Evolutionary conservation across 2,797 vertebrate genomes (phyloP).

Genomic region (Sternarchorhynchus goeldii): DNA sequence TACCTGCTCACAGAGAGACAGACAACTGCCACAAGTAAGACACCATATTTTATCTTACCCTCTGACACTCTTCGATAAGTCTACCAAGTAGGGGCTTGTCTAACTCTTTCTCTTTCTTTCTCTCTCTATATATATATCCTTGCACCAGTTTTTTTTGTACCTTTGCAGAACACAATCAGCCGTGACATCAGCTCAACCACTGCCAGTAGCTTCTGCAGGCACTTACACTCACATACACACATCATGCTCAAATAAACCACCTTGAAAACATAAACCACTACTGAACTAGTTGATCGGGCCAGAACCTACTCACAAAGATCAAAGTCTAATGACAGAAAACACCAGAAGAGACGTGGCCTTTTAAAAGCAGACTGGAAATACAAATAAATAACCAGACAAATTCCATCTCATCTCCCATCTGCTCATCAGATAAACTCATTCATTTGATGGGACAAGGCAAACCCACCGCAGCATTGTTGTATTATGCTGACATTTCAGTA

Average conservation of each 20-base stretch:
- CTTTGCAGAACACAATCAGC: slow-evolving; percentile 16
- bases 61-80: neutral
- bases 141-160: slow-evolving; percentile 1
- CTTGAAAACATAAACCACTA: too few relatives aligned
- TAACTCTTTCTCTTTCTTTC: slow-evolving; percentile 5
- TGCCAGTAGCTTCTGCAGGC: neutral
- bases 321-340: neutral
- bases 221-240: too few relatives aligned
- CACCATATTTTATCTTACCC: neutral
- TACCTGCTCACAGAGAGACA: neutral
- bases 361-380: neutral
- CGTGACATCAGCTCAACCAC: neutral
- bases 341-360: neutral
- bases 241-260: too few relatives aligned
- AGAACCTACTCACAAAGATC: neutral
- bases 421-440: neutral
- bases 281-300: too few relatives aligned
- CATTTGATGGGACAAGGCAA: neutral
- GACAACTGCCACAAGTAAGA: neutral
- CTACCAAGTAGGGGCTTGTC: neutral
- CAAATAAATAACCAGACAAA: neutral
- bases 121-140: neutral
- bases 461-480: too few relatives aligned
- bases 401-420: neutral
- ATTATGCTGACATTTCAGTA: slow-evolving; percentile 22